Base-by-base conservation (phyloP, 2,888 invertebrate species). In the Eilema sororculum region DNA sequence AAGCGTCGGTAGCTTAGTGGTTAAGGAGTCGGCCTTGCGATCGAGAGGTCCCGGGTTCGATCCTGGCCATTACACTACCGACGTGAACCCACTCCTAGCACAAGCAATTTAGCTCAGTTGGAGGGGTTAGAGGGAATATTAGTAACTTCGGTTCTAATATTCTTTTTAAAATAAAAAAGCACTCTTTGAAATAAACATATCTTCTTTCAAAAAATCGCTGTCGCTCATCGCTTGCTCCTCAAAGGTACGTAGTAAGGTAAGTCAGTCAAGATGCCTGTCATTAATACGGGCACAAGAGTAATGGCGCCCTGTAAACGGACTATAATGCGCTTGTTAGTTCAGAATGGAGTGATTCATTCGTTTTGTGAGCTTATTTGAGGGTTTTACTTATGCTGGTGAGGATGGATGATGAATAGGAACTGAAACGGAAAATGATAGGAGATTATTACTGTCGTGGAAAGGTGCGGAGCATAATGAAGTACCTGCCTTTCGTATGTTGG, bases 261-360 rank as follows among this genome's bases (percentile, higher is more conserved):
- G 91, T 91, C 91, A 90, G 90, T 89, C 91, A 90, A 90, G 92
- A 90, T 87, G 91, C 85, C 85, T 87, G 92, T 93, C 93, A 92
- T 93, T 93, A 93, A 93, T 93, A 93, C 89, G 81, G 79, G 81
- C 80, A 87, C 85, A 90, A 91, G 93, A 92, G 87, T 90, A 89
- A 93, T 91, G 91, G 89, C 75, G 78, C 79, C 84, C 87, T 80
- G 87, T 89, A 89, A 91, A 88, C 88, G 89, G 80, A 85, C 86
- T 86, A 87, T 91, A 90, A 90, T 90, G 87, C 90, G 89, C 85
- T 88, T 90, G 92, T 92, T 92, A 90, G 87, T 90, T 89, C 84
- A 86, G 71, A 81, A 81, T 82, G 76, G 78, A 82, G 78, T 85
- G 87, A 89, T 88, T 83, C 86, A 84, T 86, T 85, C 84, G 85